Evolutionary conservation across 2,113 vertebrate genomes (phyloP).

Genomic region (Sinocyclocheilus rhinocerous): DNA sequence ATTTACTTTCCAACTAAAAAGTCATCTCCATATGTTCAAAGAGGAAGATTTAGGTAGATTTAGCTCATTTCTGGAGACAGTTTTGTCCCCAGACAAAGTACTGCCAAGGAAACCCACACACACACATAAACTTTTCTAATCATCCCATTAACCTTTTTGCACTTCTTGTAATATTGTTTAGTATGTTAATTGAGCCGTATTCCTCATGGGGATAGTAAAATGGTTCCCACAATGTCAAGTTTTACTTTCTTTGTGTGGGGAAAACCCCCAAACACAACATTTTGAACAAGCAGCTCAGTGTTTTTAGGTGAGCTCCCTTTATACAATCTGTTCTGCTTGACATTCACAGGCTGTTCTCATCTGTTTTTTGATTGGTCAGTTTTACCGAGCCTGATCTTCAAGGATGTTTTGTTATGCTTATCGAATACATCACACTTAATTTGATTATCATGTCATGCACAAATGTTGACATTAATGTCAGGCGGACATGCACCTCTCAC

Average conservation of each 20-base stretch:
- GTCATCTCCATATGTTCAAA: too few species aligned
- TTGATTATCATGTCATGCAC: slow-evolving; percentile 28
- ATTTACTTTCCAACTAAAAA: too few species aligned
- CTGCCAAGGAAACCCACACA: too few species aligned
- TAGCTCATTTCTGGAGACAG: too few species aligned
- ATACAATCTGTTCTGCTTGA: slow-evolving; percentile 36
- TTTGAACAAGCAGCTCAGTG: neutral
- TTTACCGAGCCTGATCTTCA: neutral
- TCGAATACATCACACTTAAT: slow-evolving; percentile 32
- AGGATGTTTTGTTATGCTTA: slow-evolving; percentile 17
- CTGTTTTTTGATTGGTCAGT: slow-evolving; percentile 16
- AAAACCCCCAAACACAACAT: neutral
- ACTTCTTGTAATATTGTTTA: neutral
- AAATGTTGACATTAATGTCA: slow-evolving; percentile 31
- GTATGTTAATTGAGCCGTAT: too few species aligned
- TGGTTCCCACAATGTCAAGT: neutral
- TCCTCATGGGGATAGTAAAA: neutral
- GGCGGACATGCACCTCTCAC: neutral
- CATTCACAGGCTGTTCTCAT: slow-evolving; percentile 13
- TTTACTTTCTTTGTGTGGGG: neutral
- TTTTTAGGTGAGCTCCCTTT: slow-evolving; percentile 15
- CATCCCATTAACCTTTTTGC: too few species aligned
- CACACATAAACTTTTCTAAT: too few species aligned
- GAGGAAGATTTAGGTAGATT: too few species aligned
- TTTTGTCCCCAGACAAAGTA: too few species aligned